These are phyloP conservation scores for Lipotes vexillifer DNA, from an alignment of 2,113 vertebrate species.

Conservation along the genomic window DNA sequence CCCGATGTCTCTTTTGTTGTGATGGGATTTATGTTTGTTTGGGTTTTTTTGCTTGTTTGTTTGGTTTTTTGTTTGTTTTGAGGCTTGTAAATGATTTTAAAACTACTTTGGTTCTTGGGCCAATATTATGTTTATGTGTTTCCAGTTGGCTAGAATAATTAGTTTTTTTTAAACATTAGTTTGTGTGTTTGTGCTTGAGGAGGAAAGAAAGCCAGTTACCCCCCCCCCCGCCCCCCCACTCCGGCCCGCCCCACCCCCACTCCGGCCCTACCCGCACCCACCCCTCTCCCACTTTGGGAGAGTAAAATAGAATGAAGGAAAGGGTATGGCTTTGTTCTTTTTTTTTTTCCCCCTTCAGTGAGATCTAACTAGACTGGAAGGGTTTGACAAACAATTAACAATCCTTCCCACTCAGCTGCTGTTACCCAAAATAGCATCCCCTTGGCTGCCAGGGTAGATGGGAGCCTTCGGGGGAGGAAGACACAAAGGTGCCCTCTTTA, in stretches of 20 bases:
- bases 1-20: neutral
- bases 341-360: conserved; percentile 52
- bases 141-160: neutral
- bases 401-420: conserved; percentile 80
- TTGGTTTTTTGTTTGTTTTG: neutral
- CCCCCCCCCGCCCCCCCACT: neutral
- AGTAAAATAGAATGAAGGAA: conserved; percentile 8
- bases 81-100: neutral
- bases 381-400: conserved; percentile 82
- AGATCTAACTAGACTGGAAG: conserved; percentile 72
- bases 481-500: conserved; percentile 78
- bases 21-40: neutral
- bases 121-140: neutral
- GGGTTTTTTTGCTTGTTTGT: neutral
- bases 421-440: conserved; percentile 82
- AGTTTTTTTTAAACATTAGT: neutral
- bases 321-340: conserved; percentile 23
- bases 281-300: neutral
- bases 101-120: neutral
- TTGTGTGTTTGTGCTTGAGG: neutral
- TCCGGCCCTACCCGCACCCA: too few relatives aligned
- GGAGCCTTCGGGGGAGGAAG: conserved; percentile 58
- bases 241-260: neutral
- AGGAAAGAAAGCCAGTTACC: neutral
- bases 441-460: conserved; percentile 53